Base-by-base conservation (phyloP, 2,797 vertebrate genomes). In the Syngnathus acus region DNA sequence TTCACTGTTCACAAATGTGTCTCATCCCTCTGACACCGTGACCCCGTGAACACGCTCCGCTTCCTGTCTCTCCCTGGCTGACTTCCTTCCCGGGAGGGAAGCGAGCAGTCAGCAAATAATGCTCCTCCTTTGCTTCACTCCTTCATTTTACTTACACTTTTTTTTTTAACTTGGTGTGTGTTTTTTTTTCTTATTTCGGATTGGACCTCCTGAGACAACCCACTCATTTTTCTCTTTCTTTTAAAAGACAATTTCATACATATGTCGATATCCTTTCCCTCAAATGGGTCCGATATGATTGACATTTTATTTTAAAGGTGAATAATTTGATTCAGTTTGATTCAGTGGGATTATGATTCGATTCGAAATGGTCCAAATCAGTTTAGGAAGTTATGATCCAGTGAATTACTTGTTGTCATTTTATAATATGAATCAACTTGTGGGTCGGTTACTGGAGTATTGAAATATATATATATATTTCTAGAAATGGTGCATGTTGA, bases 1-100 rank as follows among this genome's bases (percentile, higher is more conserved):
- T 77, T 86, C 74, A 65, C 80, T 60, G 72, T 82, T 84, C 79
- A 80, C 79, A 82, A 83, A 86, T 86, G 82, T 79, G 71, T 80
- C 81, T 87, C 84, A 82, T 88, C 83, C 84, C 80, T 84, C 78
- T 82, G 85, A 86, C 84, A 81, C 79, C 54, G 57, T 84, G 89
- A 89, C 89, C 89, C 87, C 81, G 60, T 45, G 82, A 85, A 76
- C 78, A 78, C 66, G 74, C 84, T 84, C 80, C 73, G 83, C 82
- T 86, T 90, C 87, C 85, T 86, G 84, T 84, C 82, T 87, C 83
- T 68, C 81, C 78, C 76, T 75, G 79, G 76, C 82, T 77, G 71
- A 75, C 82, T 86, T 89, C 88, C 84, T 88, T 45, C 87, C 81
- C 85, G 26, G 66, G 84, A 87, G 89, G 73, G 73, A 77, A 81